Evolutionary conservation across 2,888 invertebrate genomes (phyloP), one percentile per base, ranked within the genome.

Genomic region (Apodemia zela): DNA sequence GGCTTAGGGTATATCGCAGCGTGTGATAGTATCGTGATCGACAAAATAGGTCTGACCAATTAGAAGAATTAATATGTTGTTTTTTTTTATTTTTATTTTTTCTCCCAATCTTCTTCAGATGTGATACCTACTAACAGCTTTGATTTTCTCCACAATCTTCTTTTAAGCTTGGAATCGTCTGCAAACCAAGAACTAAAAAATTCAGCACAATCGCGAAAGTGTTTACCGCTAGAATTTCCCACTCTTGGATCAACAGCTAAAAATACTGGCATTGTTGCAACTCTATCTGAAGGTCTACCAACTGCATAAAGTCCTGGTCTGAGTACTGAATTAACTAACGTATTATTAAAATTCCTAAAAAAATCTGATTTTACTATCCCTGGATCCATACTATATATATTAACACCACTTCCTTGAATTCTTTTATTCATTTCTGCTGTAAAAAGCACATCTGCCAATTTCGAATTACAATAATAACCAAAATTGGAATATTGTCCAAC

Each of bases 311-410:
- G 67, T 0, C 74, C 81, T 21, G 62, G 45, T 66, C 80, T 82
- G 0, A 85, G 63, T 3, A 76, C 47, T 6, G 65, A 69, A 60
- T 71, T 78, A 54, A 78, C 66, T 4, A 69, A 59, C 0, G 72
- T 68, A 57, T 70, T 77, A 0, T 78, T 74, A 2, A 72, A 74
- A 67, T 84, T 94, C 61, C 95, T 93, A 93, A 96, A 96, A 63
- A 97, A 96, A 33, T 95, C 95, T 0, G 95, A 94, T 76, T 95
- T 95, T 59, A 95, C 94, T 84, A 96, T 91, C 10, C 97, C 97
- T 0, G 97, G 97, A 87, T 97, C 97, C 73, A 97, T 90, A 72
- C 95, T 97, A 79, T 96, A 97, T 0, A 94, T 95, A 0, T 94
- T 95, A 0, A 97, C 94, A 13, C 94, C 94, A 35, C 94, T 78